Percentiles rank a stretch among this genome's conserved stretches.
Evolutionary conservation across 2,113 vertebrate genomes (phyloP).

Genomic region (Thomomys bottae): DNA sequence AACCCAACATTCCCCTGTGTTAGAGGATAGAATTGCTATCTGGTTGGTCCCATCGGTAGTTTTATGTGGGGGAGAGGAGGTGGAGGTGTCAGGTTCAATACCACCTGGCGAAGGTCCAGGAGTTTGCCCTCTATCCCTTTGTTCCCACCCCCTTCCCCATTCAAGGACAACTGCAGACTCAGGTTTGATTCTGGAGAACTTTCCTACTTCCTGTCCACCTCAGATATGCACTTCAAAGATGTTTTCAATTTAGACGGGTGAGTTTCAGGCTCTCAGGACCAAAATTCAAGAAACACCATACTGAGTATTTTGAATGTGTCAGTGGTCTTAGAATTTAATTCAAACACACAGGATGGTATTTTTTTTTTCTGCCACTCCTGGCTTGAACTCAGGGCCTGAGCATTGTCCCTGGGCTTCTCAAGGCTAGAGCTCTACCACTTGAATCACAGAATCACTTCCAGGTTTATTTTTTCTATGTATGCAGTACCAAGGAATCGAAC

Average conservation of each 20-base stretch:
- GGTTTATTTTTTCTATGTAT: no score
- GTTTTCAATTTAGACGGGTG: neutral
- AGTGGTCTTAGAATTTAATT: conserved; percentile 1
- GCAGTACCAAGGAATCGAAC: no score
- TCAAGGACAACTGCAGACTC: neutral
- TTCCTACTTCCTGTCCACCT: neutral
- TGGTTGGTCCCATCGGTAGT: neutral
- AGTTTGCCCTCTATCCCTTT: neutral
- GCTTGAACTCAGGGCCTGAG: no score
- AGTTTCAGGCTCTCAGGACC: neutral
- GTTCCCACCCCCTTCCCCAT: neutral
- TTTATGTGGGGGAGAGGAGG: neutral
- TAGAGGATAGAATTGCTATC: neutral
- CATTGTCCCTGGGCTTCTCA: no score
- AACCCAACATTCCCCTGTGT: neutral
- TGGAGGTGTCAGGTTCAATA: neutral
- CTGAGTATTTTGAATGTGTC: neutral
- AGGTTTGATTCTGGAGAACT: neutral
- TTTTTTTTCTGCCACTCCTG: conserved; percentile 11
- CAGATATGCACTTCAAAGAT: neutral
- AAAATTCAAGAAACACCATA: neutral
- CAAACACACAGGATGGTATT: neutral
- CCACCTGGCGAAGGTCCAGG: neutral
- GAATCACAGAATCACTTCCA: no score
- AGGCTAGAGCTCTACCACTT: no score